Base-by-base conservation (phyloP, 2,888 invertebrate genomes). In the Hoplodrina ambigua region DNA sequence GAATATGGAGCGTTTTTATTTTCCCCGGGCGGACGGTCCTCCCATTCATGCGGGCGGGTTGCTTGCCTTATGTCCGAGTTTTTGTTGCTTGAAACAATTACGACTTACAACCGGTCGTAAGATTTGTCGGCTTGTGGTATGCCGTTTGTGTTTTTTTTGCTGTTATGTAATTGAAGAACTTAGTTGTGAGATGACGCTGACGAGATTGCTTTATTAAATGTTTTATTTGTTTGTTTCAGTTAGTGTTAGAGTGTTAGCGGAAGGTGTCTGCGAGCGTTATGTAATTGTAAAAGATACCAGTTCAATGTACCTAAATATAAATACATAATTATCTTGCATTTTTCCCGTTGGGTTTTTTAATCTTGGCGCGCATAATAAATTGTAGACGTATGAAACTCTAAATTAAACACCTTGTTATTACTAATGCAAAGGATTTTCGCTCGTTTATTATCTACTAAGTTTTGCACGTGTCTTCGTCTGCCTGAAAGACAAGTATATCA, bases 1-100 rank as follows among this genome's bases (percentile, higher is more conserved):
- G 95, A 96, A 95, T 96, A 95, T 96, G 94, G 95, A 91, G 88
- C 94, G 92, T 94, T 94, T 94, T 94, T 95, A 94, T 95, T 95
- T 94, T 94, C 94, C 95, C 94, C 89, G 87, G 85, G 88, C 90
- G 90, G 87, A 86, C 72, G 70, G 83, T 58, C 89, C 87, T 88
- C 88, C 90, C 94, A 94, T 94, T 94, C 93, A 94, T 91, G 89
- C 84, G 86, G 73, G 73, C 72, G 72, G 66, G 77, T 46, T 76
- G 81, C 41, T 78, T 70, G 75, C 75, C 75, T 80, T 84, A 81
- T 62, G 84, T 74, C 75, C 73, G 81, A 85, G 79, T 90, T 91
- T 91, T 92, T 90, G 89, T 91, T 89, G 86, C 86, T 91, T 89
- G 87, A 89, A 90, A 92, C 93, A 93, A 93, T 93, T 93, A 92